Conservation (phyloP, 1,140 invertebrate genomes). For the Pseudomyrmex gracilis region DNA sequence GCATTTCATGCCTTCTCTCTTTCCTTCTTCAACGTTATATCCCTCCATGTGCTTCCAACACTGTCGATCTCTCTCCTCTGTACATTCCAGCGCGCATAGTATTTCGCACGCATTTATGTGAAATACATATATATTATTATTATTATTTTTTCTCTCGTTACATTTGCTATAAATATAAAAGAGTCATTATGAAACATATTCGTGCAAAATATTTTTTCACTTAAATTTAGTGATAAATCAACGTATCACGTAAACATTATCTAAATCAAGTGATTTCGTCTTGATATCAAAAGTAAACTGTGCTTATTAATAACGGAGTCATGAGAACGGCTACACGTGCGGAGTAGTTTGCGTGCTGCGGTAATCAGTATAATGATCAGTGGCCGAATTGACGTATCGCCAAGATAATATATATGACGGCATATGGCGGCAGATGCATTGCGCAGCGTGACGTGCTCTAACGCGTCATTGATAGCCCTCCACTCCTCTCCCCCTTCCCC, state of each 20-base stretch:
- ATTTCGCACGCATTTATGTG: background rate
- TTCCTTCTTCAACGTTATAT: background rate
- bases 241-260: conserved; percentile 6
- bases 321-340: conserved; percentile 73
- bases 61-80: background rate
- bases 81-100: background rate
- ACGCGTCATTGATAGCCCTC: conserved; percentile 81
- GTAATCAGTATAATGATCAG: conserved; percentile 82
- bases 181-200: too few species aligned
- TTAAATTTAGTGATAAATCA: background rate
- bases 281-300: conserved; percentile 44
- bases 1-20: conserved; percentile 16
- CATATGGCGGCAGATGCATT: conserved; percentile 80
- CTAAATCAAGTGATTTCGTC: conserved; percentile 2
- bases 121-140: background rate
- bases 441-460: conserved; percentile 79
- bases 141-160: too few species aligned
- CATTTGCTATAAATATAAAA: too few species aligned
- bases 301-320: conserved; percentile 78
- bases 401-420: conserved; percentile 79
- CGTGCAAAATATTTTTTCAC: background rate
- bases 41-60: background rate
- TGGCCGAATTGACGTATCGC: conserved; percentile 81
- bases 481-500: conserved; percentile 55
- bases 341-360: conserved; percentile 70